phyloP scores from a whole-genome alignment of 2,888 invertebrate species.

The Cistogaster globosa region DNA sequence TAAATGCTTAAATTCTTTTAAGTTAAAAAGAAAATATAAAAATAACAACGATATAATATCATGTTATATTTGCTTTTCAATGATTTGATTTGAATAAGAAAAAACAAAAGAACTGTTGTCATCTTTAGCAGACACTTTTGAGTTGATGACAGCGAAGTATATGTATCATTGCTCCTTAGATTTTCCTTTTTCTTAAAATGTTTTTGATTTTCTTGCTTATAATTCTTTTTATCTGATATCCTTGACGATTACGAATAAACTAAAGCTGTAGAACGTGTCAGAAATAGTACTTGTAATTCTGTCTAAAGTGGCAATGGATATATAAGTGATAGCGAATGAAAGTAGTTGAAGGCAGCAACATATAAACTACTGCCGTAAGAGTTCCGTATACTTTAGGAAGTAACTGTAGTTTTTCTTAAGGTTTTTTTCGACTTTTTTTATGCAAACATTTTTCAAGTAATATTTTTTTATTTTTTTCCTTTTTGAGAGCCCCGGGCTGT shows the following conservation, averaged over 20 bases:
- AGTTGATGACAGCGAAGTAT: constrained; percentile 24
- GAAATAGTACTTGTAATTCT: constrained; percentile 29
- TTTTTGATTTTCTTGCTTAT: constrained; percentile 20
- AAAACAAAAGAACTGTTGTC: not conserved
- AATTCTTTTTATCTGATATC: constrained; percentile 52
- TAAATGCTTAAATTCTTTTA: constrained; percentile 19
- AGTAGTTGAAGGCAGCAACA: constrained; percentile 39
- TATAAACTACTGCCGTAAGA: constrained; percentile 12
- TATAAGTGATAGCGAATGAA: constrained; percentile 24
- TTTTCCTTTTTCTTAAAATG: constrained; percentile 5
- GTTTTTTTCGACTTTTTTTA: constrained; percentile 21
- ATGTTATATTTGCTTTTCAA: not conserved
- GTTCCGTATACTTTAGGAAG: constrained; percentile 37
- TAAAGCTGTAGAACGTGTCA: constrained; percentile 52
- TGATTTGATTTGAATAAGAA: constrained; percentile 3
- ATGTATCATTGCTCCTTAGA: constrained; percentile 27
- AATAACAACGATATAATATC: constrained; percentile 6
- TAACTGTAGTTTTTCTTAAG: constrained; percentile 46
- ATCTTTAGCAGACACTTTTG: not conserved
- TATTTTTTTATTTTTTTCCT: constrained; percentile 54
- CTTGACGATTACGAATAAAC: constrained; percentile 59
- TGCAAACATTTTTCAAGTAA: constrained; percentile 22
- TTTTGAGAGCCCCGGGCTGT: constrained; percentile 60
- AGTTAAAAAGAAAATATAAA: not conserved
- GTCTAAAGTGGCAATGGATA: constrained; percentile 3